A percentile compares a stretch with the other conserved stretches of the same genome.
These are phyloP conservation scores for Parnassius glacialis DNA, from an alignment of 2,888 invertebrate genomes.

Conservation along the genomic window DNA sequence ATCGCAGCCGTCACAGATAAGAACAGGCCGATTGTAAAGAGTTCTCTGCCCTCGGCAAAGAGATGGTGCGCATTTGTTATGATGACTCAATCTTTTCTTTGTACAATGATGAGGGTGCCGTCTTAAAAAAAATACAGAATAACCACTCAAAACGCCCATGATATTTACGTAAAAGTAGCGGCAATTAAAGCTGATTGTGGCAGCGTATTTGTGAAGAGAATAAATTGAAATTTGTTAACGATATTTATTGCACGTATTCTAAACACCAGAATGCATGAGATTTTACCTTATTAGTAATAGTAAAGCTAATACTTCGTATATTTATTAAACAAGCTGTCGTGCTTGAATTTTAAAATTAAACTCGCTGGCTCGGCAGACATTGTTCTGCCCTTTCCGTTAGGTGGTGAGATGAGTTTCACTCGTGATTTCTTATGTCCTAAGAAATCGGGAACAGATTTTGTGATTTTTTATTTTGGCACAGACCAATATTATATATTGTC, in stretches of 20 bases:
- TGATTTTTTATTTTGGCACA: too few relatives aligned
- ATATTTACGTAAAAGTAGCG: constrained; percentile 64
- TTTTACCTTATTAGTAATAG: too few relatives aligned
- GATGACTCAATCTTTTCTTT: constrained; percentile 80
- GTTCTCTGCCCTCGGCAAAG: constrained; percentile 60
- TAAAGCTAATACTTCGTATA: too few relatives aligned
- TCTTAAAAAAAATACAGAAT: constrained; percentile 44
- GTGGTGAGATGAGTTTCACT: too few relatives aligned
- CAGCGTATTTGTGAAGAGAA: constrained; percentile 52
- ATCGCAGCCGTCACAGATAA: constrained; percentile 75
- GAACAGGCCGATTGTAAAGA: constrained; percentile 67
- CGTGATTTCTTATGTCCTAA: too few relatives aligned
- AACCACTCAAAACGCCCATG: constrained; percentile 54
- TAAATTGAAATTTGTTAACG: constrained; percentile 75
- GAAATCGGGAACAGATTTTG: too few relatives aligned
- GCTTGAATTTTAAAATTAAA: too few relatives aligned
- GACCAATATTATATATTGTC: too few relatives aligned
- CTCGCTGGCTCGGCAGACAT: too few relatives aligned
- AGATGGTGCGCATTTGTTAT: constrained; percentile 74
- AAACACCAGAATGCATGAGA: constrained; percentile 46
- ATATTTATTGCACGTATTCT: constrained; percentile 61
- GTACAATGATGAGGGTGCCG: constrained; percentile 54
- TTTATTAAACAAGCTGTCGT: too few relatives aligned
- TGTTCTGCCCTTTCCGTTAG: too few relatives aligned
- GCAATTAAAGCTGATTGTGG: constrained; percentile 74